Evolutionary conservation across 2,797 vertebrate species (phyloP).

Genomic region (Danio choprae): DNA sequence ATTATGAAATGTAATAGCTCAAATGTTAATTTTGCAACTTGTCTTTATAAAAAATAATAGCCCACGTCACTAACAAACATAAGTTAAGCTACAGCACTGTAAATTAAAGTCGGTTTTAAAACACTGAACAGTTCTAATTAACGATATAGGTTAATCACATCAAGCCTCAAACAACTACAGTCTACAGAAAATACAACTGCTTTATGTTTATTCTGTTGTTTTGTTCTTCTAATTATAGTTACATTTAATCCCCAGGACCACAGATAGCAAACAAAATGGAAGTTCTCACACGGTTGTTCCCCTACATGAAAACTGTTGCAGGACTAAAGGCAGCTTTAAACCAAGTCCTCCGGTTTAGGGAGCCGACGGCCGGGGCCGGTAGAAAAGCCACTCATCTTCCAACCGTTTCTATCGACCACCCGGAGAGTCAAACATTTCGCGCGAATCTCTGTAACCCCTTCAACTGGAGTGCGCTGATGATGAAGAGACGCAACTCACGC

Average conservation of each 20-base stretch:
- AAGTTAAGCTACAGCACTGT: too few relatives aligned
- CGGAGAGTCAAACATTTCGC: neutral
- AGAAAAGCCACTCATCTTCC: constrained; percentile 16
- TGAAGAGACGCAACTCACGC: neutral
- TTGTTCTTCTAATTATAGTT: neutral
- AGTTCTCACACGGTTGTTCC: constrained; percentile 42
- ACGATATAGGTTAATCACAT: neutral
- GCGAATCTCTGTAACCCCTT: neutral
- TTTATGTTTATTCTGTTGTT: neutral
- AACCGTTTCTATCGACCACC: neutral
- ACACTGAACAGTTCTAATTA: neutral
- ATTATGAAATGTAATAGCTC: neutral
- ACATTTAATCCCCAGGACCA: neutral
- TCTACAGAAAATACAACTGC: neutral
- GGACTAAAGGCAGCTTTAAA: constrained; percentile 46
- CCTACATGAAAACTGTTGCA: constrained; percentile 53
- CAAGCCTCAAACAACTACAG: neutral
- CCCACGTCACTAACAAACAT: too few relatives aligned
- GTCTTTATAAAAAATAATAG: neutral
- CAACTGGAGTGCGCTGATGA: neutral
- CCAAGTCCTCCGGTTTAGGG: constrained; percentile 29
- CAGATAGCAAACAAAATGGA: constrained; percentile 33
- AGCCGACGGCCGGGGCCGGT: constrained; percentile 37
- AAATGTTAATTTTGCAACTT: neutral
- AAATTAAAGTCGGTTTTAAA: too few relatives aligned